Evolutionary conservation across 2,888 invertebrate species (phyloP).

Genomic region (Cataglyphis livida): DNA sequence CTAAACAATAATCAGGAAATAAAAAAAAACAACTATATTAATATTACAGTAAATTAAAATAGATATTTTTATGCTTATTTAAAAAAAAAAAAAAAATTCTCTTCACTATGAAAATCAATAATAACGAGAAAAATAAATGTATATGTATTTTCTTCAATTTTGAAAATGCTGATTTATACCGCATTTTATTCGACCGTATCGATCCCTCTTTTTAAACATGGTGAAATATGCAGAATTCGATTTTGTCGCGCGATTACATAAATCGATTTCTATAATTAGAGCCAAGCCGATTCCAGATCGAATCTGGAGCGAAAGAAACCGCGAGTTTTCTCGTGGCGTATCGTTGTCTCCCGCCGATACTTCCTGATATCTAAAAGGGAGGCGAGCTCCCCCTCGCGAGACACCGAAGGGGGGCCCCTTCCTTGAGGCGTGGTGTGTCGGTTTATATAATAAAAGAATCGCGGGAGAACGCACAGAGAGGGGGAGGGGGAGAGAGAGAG

Average conservation of each 20-base stretch:
- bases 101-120: background rate
- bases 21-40: background rate
- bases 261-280: conserved; percentile 48
- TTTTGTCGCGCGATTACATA: conserved; percentile 21
- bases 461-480: conserved; percentile 40
- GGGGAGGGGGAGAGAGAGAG: too few relatives aligned
- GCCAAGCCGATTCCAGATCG: conserved; percentile 24
- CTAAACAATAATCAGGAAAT: background rate
- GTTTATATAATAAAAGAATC: conserved; percentile 79
- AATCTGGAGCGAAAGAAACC: conserved; percentile 33
- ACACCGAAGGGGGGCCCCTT: conserved; percentile 53
- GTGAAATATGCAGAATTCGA: conserved; percentile 22
- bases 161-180: background rate
- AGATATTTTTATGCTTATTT: background rate
- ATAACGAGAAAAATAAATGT: background rate
- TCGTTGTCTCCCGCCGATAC: conserved; percentile 45
- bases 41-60: background rate
- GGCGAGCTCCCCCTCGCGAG: conserved; percentile 24
- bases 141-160: background rate
- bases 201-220: background rate
- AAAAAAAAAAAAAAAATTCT: background rate
- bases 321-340: conserved; percentile 51
- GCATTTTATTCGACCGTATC: background rate
- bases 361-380: conserved; percentile 60
- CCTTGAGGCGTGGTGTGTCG: conserved; percentile 58